phyloP scores from a whole-genome alignment of 2,113 vertebrate genomes.

The Poicephalus gulielmi region DNA sequence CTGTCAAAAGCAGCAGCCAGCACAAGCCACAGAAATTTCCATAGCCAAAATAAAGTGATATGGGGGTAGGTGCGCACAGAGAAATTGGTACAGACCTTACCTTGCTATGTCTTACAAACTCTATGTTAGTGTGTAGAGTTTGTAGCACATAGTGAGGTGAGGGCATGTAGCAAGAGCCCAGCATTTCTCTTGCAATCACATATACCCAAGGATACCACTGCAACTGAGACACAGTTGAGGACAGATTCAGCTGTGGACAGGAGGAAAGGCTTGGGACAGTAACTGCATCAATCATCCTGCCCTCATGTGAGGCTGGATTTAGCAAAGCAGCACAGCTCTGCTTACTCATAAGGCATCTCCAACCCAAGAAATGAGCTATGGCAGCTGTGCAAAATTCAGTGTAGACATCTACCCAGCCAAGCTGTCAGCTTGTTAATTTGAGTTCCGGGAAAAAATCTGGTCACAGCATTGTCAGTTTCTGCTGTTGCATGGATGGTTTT shows the following conservation, averaged over 20 bases:
- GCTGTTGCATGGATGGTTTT: neutral
- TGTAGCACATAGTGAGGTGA: neutral
- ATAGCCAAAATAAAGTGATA: neutral
- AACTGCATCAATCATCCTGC: neutral
- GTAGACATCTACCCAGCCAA: neutral
- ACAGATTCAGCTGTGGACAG: neutral
- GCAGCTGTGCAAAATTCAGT: neutral
- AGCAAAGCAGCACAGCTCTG: neutral
- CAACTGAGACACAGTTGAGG: neutral
- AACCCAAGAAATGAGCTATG: neutral
- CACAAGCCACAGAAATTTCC: rapidly evolving
- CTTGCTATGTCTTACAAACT: neutral
- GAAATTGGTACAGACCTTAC: neutral
- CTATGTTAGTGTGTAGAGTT: neutral
- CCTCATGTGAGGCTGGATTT: neutral
- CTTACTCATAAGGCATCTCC: neutral
- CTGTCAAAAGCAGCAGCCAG: neutral
- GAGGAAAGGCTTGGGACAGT: neutral
- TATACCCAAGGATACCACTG: rapidly evolving
- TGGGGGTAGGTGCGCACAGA: neutral
- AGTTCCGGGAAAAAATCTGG: neutral
- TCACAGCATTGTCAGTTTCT: neutral
- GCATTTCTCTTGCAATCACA: neutral
- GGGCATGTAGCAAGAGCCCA: neutral
- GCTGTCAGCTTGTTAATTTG: neutral